A percentile compares a stretch with the other conserved stretches of the same genome.
Conservation (phyloP, 35 echinoderm and acorn worm species). For the Amphiura filiformis region DNA sequence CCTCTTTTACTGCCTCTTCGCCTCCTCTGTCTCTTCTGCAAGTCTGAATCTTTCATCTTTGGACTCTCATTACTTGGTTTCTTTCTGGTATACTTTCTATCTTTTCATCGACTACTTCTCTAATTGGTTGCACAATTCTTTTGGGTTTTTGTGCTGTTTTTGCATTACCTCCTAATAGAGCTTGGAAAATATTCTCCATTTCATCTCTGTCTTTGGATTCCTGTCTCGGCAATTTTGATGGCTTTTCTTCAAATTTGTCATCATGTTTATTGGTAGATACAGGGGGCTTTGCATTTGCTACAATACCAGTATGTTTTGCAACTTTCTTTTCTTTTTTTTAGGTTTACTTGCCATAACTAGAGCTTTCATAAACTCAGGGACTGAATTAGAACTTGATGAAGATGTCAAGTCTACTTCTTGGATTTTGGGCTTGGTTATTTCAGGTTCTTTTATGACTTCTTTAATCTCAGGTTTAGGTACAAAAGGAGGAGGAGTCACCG, state of each 20-base stretch:
- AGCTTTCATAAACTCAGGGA: background rate
- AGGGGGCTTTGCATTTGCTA: background rate
- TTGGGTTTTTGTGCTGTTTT: background rate
- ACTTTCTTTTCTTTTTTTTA: background rate
- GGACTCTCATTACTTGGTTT: background rate
- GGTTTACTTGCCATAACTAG: background rate
- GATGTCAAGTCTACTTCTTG: background rate
- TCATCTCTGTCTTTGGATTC: conserved; percentile 63
- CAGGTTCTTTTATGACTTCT: background rate
- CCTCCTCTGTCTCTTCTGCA: conserved; percentile 23
- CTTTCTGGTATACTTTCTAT: background rate
- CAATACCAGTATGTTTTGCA: background rate
- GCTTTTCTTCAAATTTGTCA: background rate
- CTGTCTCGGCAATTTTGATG: conserved; percentile 11
- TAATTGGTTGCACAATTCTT: background rate
- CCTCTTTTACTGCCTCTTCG: conserved; percentile 57
- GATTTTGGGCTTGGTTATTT: background rate
- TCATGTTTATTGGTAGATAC: background rate
- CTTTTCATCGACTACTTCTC: background rate
- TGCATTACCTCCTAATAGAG: background rate
- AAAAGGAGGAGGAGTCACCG: background rate
- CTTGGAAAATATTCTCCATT: conserved; percentile 73
- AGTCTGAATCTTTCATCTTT: conserved; percentile 5
- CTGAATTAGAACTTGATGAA: background rate
- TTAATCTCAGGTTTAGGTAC: background rate